Base-by-base conservation (phyloP, 2,888 invertebrate genomes). In the Lingula anatina region DNA sequence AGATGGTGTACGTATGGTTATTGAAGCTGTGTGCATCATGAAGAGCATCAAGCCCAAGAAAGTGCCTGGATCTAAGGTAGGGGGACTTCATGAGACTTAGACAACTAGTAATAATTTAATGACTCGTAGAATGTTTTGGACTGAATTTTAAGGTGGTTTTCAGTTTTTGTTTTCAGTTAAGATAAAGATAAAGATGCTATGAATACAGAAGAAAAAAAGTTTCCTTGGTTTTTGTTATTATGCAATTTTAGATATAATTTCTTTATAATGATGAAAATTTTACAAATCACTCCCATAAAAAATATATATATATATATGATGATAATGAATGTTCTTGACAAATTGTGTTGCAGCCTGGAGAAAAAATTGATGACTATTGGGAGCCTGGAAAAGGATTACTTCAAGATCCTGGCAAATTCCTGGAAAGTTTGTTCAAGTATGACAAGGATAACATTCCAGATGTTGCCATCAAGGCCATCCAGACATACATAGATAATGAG, bases 361-460 rank as follows among this genome's bases (percentile, higher is more conserved):
- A 64, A 46, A 78, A 76, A 59, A 61, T 75, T 4, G 76, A 76
- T 56, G 77, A 78, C 56, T 78, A 74, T 65, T 78, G 77, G 76
- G 78, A 78, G 47, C 70, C 71, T 1, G 77, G 76, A 26, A 77
- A 77, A 59, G 68, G 62, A 5, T 49, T 73, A 47, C 61, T 78
- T 35, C 57, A 56, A 15, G 77, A 78, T 42, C 77, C 78, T 9
- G 65, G 64, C 36, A 76, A 67, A 59, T 78, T 78, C 62, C 59
- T 78, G 39, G 78, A 78, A 49, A 62, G 69, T 49, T 58, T 78
- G 27, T 76, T 76, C 56, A 72, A 71, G 51, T 78, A 69, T 60
- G 77, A 78, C 64, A 77, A 76, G 56, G 78, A 78, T 53, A 78
- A 78, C 59, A 78, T 78, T 41, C 70, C 75, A 0, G 76, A 76